Evolutionary conservation across 2,797 vertebrate genomes (phyloP).

Genomic region (Acanthis flammea): DNA sequence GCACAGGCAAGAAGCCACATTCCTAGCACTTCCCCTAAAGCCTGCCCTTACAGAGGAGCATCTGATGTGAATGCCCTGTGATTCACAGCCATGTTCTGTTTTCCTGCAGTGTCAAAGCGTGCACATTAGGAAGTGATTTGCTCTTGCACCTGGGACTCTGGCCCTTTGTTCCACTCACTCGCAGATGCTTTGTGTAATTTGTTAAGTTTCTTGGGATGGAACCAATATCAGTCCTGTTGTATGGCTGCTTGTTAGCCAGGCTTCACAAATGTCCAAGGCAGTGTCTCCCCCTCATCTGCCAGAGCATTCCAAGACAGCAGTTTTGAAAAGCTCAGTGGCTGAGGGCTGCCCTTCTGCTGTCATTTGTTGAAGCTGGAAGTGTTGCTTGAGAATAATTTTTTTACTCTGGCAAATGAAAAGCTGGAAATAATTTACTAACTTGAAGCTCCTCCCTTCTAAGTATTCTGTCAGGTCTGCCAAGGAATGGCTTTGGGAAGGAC

Average conservation of each 20-base stretch:
- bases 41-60: not conserved
- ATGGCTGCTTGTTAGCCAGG: not conserved
- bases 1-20: not conserved
- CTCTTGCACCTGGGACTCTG: not conserved
- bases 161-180: not conserved
- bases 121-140: not conserved
- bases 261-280: not conserved
- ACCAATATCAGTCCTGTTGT: not conserved
- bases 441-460: conserved; percentile 56
- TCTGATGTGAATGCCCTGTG: not conserved
- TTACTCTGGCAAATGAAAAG: conserved; percentile 44
- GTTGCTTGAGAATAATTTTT: conserved; percentile 21
- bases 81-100: not conserved
- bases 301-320: not conserved
- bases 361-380: conserved; percentile 24
- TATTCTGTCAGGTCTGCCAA: conserved; percentile 50
- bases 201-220: not conserved
- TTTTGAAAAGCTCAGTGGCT: not conserved
- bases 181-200: not conserved
- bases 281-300: not conserved
- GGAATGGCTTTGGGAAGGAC: conserved; percentile 50
- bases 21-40: not conserved
- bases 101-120: not conserved
- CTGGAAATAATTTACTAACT: conserved; percentile 62
- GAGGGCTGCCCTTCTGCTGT: conserved; percentile 10